These are phyloP conservation scores for Ramphastos sulfuratus DNA, from an alignment of 2,113 vertebrate species.

Conservation along the genomic window DNA sequence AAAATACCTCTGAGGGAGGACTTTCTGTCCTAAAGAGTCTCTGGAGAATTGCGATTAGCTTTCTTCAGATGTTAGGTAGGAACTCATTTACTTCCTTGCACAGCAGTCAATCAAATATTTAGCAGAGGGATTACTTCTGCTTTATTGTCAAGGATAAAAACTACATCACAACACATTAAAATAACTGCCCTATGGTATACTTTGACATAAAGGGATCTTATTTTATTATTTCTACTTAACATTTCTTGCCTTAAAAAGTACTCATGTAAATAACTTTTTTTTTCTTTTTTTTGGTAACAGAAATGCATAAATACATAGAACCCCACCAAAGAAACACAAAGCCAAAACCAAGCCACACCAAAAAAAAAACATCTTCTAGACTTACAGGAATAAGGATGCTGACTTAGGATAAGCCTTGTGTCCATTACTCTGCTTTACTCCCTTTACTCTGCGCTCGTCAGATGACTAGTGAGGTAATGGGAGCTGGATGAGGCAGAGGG, in stretches of 20 bases:
- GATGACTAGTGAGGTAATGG: background rate
- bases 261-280: background rate
- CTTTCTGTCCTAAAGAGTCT: background rate
- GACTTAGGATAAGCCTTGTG: background rate
- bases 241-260: background rate
- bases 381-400: background rate
- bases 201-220: background rate
- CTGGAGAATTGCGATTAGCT: background rate
- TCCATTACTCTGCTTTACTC: background rate
- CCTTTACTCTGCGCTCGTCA: too few relatives aligned
- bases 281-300: background rate
- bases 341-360: background rate
- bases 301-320: background rate
- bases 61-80: background rate
- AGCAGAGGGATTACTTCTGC: background rate
- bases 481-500: background rate
- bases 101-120: background rate
- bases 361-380: background rate
- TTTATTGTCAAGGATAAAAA: conserved; percentile 2
- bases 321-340: background rate
- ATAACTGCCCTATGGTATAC: background rate
- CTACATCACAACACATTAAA: background rate
- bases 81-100: background rate
- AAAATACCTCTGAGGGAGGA: background rate
- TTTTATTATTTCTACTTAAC: background rate